These are phyloP conservation scores for Argentina silus DNA, from an alignment of 2,797 vertebrate species.

Conservation along the genomic window DNA sequence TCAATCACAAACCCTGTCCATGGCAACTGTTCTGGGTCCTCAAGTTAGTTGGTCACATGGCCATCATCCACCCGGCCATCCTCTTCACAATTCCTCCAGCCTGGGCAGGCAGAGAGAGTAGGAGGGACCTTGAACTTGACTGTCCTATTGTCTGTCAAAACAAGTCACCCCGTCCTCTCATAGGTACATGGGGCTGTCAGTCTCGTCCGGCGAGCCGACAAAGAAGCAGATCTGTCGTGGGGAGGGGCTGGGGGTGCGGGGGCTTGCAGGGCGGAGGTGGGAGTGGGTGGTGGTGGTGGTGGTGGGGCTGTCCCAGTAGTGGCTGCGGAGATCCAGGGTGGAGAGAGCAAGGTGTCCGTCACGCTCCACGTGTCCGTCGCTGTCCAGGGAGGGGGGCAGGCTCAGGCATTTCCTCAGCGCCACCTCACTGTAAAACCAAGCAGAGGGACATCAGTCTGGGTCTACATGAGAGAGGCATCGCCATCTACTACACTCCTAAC, in stretches of 20 bases:
- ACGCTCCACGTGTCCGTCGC: slow-evolving; percentile 42
- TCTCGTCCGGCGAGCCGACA: slow-evolving; percentile 54
- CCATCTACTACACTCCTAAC: no score
- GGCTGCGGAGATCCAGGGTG: slow-evolving; percentile 72
- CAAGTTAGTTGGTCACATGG: background rate
- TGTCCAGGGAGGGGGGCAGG: slow-evolving; percentile 48
- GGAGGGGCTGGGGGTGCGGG: slow-evolving; percentile 25
- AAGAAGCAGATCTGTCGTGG: slow-evolving; percentile 65
- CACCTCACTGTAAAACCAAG: slow-evolving; percentile 61
- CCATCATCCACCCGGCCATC: background rate
- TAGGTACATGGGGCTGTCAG: background rate
- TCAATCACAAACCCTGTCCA: no score
- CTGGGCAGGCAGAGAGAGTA: background rate
- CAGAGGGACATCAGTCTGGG: background rate
- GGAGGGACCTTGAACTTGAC: background rate
- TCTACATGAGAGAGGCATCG: background rate
- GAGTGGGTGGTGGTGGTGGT: slow-evolving; percentile 35
- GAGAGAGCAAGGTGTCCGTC: slow-evolving; percentile 66
- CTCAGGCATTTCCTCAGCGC: slow-evolving; percentile 75
- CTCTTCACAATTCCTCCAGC: background rate
- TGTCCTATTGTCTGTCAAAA: background rate
- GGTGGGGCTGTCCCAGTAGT: slow-evolving; percentile 75
- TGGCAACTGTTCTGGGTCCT: background rate
- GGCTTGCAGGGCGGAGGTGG: slow-evolving; percentile 23
- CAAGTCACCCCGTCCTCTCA: background rate